Conservation (phyloP, 2,888 invertebrate species). For the Synergus gifuensis region DNA sequence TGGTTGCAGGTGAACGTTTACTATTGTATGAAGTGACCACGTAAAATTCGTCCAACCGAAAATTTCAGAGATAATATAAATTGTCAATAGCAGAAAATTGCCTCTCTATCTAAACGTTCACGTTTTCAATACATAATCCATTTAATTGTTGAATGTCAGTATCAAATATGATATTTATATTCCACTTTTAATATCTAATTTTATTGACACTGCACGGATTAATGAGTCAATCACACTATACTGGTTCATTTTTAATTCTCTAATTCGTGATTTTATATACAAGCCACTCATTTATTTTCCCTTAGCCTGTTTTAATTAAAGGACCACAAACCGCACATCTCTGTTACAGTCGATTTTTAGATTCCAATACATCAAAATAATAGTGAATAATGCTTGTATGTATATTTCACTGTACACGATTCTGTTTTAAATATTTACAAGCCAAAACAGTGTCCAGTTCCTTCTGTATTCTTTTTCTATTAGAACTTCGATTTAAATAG, state of each 20-base stretch:
- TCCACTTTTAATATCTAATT: neutral
- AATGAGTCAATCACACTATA: neutral
- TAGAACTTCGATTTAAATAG: neutral
- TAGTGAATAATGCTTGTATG: neutral
- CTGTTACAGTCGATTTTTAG: conserved; percentile 15
- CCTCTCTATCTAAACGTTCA: neutral
- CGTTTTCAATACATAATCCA: neutral
- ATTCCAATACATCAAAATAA: neutral
- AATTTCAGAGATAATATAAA: conserved; percentile 1
- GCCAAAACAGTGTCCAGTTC: neutral
- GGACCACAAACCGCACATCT: conserved; percentile 12
- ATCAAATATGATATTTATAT: neutral
- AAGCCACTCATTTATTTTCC: neutral
- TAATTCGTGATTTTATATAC: neutral
- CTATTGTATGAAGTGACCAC: conserved; percentile 1
- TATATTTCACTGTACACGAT: neutral
- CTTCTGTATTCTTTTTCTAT: neutral
- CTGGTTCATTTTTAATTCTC: neutral
- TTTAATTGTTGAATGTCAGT: neutral
- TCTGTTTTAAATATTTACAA: neutral
- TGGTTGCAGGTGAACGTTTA: conserved; percentile 58
- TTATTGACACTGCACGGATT: neutral
- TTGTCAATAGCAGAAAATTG: neutral
- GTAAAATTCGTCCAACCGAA: neutral
- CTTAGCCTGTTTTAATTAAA: conserved; percentile 3